phyloP scores from a whole-genome alignment of 2,888 invertebrate genomes.

The Galeruca laticollis region DNA sequence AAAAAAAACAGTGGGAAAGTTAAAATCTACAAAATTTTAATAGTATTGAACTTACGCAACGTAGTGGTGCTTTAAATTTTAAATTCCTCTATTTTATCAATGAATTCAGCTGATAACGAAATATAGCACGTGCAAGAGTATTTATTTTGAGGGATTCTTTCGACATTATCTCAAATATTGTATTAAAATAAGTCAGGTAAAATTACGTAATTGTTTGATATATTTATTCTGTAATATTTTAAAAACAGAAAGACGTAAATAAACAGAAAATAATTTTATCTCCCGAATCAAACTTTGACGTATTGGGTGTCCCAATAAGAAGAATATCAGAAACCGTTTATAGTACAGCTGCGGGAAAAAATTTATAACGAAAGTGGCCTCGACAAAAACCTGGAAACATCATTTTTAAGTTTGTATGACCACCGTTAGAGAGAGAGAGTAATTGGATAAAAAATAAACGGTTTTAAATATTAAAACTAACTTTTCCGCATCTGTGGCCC shows the following conservation, averaged over 20 bases:
- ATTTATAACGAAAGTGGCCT: too few species aligned
- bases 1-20: neutral
- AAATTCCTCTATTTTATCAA: constrained; percentile 32
- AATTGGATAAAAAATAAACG: too few species aligned
- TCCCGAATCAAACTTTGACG: neutral
- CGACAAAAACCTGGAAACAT: too few species aligned
- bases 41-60: neutral
- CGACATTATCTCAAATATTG: constrained; percentile 22
- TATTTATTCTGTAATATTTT: neutral
- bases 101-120: constrained; percentile 27
- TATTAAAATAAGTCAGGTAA: constrained; percentile 19
- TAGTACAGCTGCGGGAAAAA: too few species aligned
- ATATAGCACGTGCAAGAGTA: constrained; percentile 19
- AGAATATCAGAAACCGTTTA: too few species aligned
- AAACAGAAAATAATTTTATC: constrained; percentile 4
- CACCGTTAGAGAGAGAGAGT: too few species aligned
- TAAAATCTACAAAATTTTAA: neutral
- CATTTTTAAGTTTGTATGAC: too few species aligned
- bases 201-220: constrained; percentile 23
- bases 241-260: constrained; percentile 12
- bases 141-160: constrained; percentile 26
- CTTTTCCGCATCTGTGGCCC: too few species aligned
- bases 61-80: constrained; percentile 26
- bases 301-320: neutral
- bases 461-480: too few species aligned